phyloP scores from a whole-genome alignment of 2,113 vertebrate genomes.

The Toxostoma redivivum region DNA sequence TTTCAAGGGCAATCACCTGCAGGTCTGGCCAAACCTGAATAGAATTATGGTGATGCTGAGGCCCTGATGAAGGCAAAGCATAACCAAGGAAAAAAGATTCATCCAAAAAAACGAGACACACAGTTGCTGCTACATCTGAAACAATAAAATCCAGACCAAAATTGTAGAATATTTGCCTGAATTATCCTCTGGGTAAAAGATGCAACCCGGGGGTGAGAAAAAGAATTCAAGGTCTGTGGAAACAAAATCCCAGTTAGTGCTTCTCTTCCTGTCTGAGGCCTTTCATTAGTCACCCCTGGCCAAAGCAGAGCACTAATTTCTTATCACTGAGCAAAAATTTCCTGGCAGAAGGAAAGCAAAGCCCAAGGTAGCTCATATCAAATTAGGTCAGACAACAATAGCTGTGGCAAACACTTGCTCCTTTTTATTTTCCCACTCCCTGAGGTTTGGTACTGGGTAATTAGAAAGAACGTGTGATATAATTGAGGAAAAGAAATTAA shows the following conservation, averaged over 20 bases:
- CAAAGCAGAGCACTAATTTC: background rate
- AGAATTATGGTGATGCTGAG: background rate
- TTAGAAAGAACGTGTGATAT: background rate
- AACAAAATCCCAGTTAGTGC: background rate
- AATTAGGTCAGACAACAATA: background rate
- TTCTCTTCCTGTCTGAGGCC: background rate
- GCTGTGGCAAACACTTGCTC: background rate
- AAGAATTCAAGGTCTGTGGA: background rate
- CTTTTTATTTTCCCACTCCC: background rate
- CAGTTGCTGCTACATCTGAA: background rate
- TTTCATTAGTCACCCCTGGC: background rate
- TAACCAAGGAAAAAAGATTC: background rate
- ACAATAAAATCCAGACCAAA: background rate
- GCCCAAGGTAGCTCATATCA: background rate
- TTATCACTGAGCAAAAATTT: background rate
- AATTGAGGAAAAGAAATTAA: background rate
- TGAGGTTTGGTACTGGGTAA: background rate
- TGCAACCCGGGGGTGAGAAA: background rate
- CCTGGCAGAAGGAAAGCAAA: background rate
- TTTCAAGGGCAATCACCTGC: background rate
- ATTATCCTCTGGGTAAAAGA: background rate
- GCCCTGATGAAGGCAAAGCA: background rate
- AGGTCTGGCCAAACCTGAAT: background rate
- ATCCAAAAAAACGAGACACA: background rate
- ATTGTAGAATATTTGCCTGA: background rate